These are phyloP conservation scores for Psilopsiagon aymara DNA, from an alignment of 2,113 vertebrate species.

Conservation along the genomic window DNA sequence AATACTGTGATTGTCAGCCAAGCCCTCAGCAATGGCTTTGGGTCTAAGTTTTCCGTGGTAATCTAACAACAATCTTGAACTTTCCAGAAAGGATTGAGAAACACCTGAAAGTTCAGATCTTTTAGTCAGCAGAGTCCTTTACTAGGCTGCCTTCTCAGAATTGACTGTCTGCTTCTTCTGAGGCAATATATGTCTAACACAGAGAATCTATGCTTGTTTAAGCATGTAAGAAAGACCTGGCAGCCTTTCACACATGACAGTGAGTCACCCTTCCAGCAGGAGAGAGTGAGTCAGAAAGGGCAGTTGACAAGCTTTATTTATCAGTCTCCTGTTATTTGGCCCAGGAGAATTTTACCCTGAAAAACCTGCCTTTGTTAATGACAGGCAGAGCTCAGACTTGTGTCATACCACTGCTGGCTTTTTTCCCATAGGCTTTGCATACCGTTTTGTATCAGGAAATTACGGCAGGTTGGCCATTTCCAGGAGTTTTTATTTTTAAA, in stretches of 20 bases:
- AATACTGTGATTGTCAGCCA: background rate
- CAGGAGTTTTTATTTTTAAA: background rate
- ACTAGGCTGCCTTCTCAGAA: constrained; percentile 9
- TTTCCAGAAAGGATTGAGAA: constrained; percentile 52
- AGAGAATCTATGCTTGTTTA: constrained; percentile 39
- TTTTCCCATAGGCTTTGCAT: background rate
- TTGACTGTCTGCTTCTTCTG: background rate
- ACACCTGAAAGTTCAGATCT: constrained; percentile 37
- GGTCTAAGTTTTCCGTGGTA: background rate
- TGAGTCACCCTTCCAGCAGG: constrained; percentile 62
- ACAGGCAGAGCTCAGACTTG: constrained; percentile 7
- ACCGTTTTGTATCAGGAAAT: background rate
- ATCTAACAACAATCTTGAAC: constrained; percentile 29
- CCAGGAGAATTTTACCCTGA: constrained; percentile 28
- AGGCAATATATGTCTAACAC: background rate
- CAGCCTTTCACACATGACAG: constrained; percentile 42
- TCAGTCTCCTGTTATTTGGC: constrained; percentile 51
- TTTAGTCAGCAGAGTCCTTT: constrained; percentile 57
- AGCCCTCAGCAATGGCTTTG: background rate
- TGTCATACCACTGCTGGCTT: background rate
- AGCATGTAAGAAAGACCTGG: constrained; percentile 53
- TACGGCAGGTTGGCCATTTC: background rate
- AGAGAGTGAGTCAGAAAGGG: constrained; percentile 70
- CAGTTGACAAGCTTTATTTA: constrained; percentile 59
- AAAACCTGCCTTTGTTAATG: constrained; percentile 53